phyloP scores from a whole-genome alignment of 2,113 vertebrate species.

The Lepus europaeus region DNA sequence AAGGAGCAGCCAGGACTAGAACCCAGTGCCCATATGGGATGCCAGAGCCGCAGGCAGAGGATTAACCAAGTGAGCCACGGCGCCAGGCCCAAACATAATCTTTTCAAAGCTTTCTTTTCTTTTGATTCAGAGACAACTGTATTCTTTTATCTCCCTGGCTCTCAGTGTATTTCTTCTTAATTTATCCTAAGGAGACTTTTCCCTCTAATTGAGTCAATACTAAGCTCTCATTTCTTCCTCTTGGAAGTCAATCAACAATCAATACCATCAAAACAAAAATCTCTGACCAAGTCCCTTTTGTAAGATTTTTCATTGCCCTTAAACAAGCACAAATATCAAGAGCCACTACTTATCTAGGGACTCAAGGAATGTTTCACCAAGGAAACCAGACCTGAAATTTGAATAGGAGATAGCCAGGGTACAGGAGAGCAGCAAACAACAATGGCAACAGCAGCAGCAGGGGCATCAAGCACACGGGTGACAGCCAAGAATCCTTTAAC shows the following conservation, averaged over 20 bases:
- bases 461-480: not conserved
- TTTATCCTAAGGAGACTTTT: not conserved
- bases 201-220: not conserved
- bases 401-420: not conserved
- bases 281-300: not conserved
- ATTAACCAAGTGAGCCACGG: too few relatives aligned
- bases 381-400: not conserved
- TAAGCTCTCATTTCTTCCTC: not conserved
- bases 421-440: accelerated
- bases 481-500: not conserved
- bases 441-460: not conserved
- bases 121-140: not conserved
- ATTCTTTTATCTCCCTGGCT: not conserved
- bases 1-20: too few relatives aligned
- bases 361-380: not conserved
- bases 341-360: not conserved
- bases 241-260: not conserved
- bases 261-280: not conserved
- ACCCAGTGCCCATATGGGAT: too few relatives aligned
- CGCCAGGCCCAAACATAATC: not conserved
- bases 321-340: not conserved
- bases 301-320: not conserved
- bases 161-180: not conserved
- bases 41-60: too few relatives aligned
- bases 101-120: constrained; percentile 26